Evolutionary conservation across 2,888 invertebrate genomes (phyloP), one percentile per base, ranked within the genome.

Genomic region (Platycheirus albimanus): DNA sequence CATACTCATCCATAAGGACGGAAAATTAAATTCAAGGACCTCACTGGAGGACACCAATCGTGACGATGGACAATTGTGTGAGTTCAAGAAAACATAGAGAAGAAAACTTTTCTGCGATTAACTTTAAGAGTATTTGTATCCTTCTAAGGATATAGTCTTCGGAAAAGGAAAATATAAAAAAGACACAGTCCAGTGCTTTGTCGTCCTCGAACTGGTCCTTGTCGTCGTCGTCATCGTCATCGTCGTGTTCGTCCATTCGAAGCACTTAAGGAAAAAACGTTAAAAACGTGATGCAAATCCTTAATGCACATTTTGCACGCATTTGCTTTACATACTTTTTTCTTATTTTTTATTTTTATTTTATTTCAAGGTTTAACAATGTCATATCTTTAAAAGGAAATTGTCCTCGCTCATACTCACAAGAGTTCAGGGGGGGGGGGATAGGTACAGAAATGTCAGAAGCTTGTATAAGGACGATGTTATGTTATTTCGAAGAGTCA

Each of bases 211-310:
- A n/a, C n/a, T n/a, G n/a, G n/a, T n/a, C n/a, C n/a, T n/a, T n/a
- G 24, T 64, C 41, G 36, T 52, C 43, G 28, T 43, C n/a, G 19
- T 54, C 33, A 24, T 66, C 17, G 11, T 28, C 43, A 19, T 43
- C n/a, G 19, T 54, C 33, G 38, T 66, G 11, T 7, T 28, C 41
- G 61, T 64, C 24, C 74, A 74, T 74, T 67, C 17, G 15, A 49
- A 69, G 63, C 69, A 74, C 74, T 74, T 74, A 41, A 58, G 41
- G 72, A 72, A 67, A n/a, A 30, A 69, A 69, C 61, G 41, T 43
- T 56, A 28, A 47, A 49, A 74, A 63, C 74, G 74, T 79, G 74
- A 69, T 69, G 79, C 69, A 79, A 74, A 79, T 79, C 67, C 79
- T 51, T 64, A 79, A 72, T 79, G 79, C 69, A 79, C 79, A 49